Evolutionary conservation across 2,113 vertebrate species (phyloP).

Genomic region (Takifugu bimaculatus): DNA sequence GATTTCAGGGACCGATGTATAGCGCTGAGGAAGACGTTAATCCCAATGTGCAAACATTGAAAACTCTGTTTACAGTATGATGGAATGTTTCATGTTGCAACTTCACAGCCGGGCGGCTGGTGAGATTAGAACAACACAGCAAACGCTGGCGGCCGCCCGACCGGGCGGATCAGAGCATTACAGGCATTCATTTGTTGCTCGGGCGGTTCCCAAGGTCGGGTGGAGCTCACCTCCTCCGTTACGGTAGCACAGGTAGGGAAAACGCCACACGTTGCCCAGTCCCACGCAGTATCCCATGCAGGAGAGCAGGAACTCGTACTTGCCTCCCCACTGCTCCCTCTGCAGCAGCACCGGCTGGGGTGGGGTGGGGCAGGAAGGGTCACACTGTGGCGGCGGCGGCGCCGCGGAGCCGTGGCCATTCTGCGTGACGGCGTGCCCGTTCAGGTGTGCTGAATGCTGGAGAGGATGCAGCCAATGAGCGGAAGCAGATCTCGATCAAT

Average conservation of each 20-base stretch:
- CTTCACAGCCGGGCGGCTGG: conserved; percentile 6
- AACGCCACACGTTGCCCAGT: conserved; percentile 81
- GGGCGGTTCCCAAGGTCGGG: neutral
- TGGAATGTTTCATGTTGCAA: conserved; percentile 9
- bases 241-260: conserved; percentile 82
- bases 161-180: conserved; percentile 22
- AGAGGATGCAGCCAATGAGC: neutral
- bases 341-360: neutral
- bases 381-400: conserved; percentile 27
- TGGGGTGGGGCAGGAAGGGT: conserved; percentile 9
- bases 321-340: conserved; percentile 77
- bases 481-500: neutral
- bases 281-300: conserved; percentile 83
- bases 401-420: conserved; percentile 27
- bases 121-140: conserved; percentile 27
- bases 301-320: conserved; percentile 81
- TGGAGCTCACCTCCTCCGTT: conserved; percentile 80
- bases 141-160: conserved; percentile 10
- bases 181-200: conserved; percentile 8
- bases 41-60: conserved; percentile 32
- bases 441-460: conserved; percentile 59
- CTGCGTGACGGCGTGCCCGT: conserved; percentile 34
- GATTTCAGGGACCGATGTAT: conserved; percentile 3
- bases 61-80: conserved; percentile 26
- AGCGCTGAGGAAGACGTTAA: neutral